A percentile compares a stretch with the other conserved stretches of the same genome.
These are phyloP conservation scores for Malthinus seriepunctatus DNA, from an alignment of 2,888 invertebrate genomes.

Conservation along the genomic window DNA sequence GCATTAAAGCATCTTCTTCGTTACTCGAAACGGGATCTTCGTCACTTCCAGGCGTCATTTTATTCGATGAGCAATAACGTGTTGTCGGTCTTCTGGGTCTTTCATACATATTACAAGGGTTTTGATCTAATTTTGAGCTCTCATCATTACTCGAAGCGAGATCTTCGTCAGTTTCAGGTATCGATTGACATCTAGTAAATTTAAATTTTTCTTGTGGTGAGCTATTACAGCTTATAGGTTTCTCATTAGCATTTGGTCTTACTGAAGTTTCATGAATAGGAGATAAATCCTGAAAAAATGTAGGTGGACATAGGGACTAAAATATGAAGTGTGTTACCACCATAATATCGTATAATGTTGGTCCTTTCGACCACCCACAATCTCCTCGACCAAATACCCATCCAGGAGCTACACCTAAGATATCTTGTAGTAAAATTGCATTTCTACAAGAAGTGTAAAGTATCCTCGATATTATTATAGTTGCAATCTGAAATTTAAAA, in stretches of 20 bases:
- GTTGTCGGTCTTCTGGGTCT: neutral
- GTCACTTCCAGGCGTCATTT: slow-evolving; percentile 26
- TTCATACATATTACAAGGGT: neutral
- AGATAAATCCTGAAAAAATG: neutral
- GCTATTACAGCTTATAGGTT: too few relatives aligned
- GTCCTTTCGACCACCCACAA: slow-evolving; percentile 30
- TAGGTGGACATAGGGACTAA: neutral
- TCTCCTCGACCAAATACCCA: slow-evolving; percentile 53
- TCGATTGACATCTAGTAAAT: too few relatives aligned
- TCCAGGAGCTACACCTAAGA: slow-evolving; percentile 55
- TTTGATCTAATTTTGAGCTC: neutral
- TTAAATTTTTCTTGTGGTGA: too few relatives aligned
- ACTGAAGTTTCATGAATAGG: too few relatives aligned
- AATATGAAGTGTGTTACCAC: neutral
- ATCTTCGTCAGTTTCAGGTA: too few relatives aligned
- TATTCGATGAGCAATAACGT: too few relatives aligned
- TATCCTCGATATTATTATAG: slow-evolving; percentile 59
- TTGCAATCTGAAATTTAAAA: slow-evolving; percentile 51
- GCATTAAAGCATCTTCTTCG: slow-evolving; percentile 30
- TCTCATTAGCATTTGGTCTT: too few relatives aligned
- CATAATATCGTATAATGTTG: slow-evolving; percentile 11
- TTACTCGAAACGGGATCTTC: slow-evolving; percentile 33
- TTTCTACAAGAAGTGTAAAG: slow-evolving; percentile 60
- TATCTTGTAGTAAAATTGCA: slow-evolving; percentile 58
- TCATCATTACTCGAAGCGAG: neutral